Base-by-base conservation (phyloP, 2,113 vertebrate species). In the Stegastes partitus region DNA sequence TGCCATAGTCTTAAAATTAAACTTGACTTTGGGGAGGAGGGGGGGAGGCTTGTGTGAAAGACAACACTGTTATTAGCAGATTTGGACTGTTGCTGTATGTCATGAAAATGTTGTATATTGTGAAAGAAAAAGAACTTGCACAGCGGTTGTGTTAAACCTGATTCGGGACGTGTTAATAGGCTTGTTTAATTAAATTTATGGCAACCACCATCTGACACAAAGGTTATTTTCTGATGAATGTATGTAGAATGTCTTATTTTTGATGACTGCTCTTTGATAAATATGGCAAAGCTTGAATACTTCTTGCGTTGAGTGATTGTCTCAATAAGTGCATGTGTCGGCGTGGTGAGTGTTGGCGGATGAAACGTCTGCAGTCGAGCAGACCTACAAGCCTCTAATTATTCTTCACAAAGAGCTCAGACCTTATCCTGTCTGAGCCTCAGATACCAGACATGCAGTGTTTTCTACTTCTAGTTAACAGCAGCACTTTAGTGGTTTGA, bases 221-320 rank as follows among this genome's bases (percentile, higher is more conserved):
- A 86, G 85, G 79, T 81, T 92, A 90, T 92, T 91, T 91, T 92
- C 87, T 83, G 85, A 88, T 72, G 89, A 91, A 87, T 88, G 87
- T 86, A 86, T 45, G 84, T 89, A 89, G 85, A 91, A 90, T 91
- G 90, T 92, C 69, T 87, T 91, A 91, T 93, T 91, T 91, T 91
- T 89, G 89, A 90, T 84, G 84, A 88, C 87, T 86, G 90, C 76
- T 87, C 76, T 92, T 91, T 93, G 87, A 92, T 92, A 93, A 92
- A 92, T 63, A 84, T 75, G 81, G 44, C 61, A 69, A 91, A 69
- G 75, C 86, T 85, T 87, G 50, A 87, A 83, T 74, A 80, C 37
- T 65, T 68, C 58, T 55, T 57, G 8, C 70, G 47, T 84, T 50
- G 19, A 34, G 15, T 86, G 42, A 55, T 73, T 70, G 68, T 79